These are phyloP conservation scores for Noctilio leporinus DNA, from an alignment of 2,113 vertebrate species.

Conservation along the genomic window DNA sequence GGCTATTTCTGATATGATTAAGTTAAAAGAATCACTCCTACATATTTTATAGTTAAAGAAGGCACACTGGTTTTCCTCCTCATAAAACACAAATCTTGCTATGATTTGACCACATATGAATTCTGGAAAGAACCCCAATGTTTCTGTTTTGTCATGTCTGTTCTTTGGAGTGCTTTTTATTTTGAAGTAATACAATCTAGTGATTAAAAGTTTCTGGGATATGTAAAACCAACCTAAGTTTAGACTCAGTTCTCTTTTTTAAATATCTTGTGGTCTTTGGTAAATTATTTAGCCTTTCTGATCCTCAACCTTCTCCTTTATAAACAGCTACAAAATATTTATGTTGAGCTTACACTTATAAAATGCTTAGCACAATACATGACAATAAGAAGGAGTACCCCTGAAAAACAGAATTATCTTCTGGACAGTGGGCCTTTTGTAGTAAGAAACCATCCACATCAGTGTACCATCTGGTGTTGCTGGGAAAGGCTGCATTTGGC, in stretches of 20 bases:
- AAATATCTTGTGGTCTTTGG: background rate
- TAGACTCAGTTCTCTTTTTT: background rate
- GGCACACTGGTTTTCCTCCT: background rate
- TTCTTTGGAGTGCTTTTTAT: background rate
- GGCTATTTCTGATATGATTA: background rate
- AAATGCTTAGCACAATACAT: background rate
- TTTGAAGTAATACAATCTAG: background rate
- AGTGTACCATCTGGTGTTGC: too few species aligned
- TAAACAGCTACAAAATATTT: background rate
- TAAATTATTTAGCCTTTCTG: background rate
- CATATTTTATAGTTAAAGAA: background rate
- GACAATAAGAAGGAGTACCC: background rate
- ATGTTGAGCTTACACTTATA: background rate
- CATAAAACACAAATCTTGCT: background rate
- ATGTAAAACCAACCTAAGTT: background rate
- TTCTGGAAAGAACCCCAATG: background rate
- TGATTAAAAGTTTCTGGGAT: background rate
- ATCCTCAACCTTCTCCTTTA: background rate
- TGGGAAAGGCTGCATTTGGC: too few species aligned
- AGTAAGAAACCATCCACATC: too few species aligned
- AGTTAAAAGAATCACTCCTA: background rate
- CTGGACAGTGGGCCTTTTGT: too few species aligned
- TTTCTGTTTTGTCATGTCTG: background rate
- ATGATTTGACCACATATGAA: background rate
- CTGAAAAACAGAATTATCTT: too few species aligned